A percentile compares a stretch with the other conserved stretches of the same genome.
These are phyloP conservation scores for Thermophis baileyi DNA, from an alignment of 2,113 vertebrate species.

Conservation along the genomic window DNA sequence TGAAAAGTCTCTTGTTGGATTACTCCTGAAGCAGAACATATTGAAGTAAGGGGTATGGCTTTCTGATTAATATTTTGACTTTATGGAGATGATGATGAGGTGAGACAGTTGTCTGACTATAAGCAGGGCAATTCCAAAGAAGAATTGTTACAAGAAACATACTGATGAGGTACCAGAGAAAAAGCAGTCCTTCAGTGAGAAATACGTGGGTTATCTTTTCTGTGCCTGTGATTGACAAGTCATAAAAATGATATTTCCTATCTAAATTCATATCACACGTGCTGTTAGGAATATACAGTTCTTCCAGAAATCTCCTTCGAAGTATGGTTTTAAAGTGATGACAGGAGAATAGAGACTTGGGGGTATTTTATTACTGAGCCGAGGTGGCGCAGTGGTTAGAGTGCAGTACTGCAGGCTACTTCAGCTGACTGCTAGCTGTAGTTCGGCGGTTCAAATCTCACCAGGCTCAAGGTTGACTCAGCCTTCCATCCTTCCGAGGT, in stretches of 20 bases:
- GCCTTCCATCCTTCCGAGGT: too few relatives aligned
- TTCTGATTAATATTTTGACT: conserved; percentile 53
- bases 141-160: background rate
- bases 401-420: too few relatives aligned
- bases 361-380: background rate
- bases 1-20: conserved; percentile 47
- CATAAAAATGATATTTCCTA: conserved; percentile 25
- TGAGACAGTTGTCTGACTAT: conserved; percentile 31
- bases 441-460: too few relatives aligned
- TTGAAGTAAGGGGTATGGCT: conserved; percentile 40
- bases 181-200: conserved; percentile 37
- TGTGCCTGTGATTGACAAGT: conserved; percentile 42
- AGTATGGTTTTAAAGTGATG: background rate
- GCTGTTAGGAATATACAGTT: background rate
- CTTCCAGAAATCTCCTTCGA: background rate
- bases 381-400: too few relatives aligned
- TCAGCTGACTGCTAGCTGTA: too few relatives aligned
- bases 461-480: too few relatives aligned
- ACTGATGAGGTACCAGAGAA: conserved; percentile 21
- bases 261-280: conserved; percentile 31
- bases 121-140: conserved; percentile 33
- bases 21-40: conserved; percentile 43
- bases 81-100: conserved; percentile 23
- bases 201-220: conserved; percentile 33
- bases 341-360: background rate